A percentile compares a stretch with the other conserved stretches of the same genome.
phyloP scores from a whole-genome alignment of 2,888 invertebrate species.

The Herminia tarsipennalis region DNA sequence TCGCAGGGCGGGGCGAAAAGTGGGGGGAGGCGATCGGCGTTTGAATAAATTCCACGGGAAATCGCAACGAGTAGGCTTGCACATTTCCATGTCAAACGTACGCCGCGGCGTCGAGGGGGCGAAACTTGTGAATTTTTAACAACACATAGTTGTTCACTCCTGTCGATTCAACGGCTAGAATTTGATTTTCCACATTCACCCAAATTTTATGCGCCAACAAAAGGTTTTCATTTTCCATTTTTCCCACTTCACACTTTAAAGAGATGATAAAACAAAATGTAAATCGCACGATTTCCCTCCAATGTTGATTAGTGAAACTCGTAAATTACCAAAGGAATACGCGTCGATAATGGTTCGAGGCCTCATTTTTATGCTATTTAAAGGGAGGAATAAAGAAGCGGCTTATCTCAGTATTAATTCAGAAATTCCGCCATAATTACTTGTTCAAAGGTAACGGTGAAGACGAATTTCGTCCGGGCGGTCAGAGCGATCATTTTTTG shows the following conservation, averaged over 20 bases:
- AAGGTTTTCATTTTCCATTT: conserved; percentile 19
- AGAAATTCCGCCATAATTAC: conserved; percentile 80
- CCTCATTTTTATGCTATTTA: conserved; percentile 45
- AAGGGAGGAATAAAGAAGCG: conserved; percentile 48
- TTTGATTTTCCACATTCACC: conserved; percentile 36
- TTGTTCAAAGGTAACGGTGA: conserved; percentile 75
- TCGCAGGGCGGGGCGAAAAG: conserved; percentile 13
- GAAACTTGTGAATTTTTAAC: conserved; percentile 74
- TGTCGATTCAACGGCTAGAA: conserved; percentile 32
- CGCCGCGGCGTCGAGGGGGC: conserved; percentile 45
- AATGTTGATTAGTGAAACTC: conserved; percentile 50
- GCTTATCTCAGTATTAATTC: conserved; percentile 80
- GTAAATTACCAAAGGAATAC: conserved; percentile 51
- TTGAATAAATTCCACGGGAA: conserved; percentile 71
- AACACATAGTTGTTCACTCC: conserved; percentile 50
- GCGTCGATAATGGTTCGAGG: conserved; percentile 52
- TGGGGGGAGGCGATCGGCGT: conserved; percentile 44
- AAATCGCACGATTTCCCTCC: conserved; percentile 29
- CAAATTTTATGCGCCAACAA: conserved; percentile 24
- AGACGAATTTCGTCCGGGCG: conserved; percentile 61
- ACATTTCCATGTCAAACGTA: conserved; percentile 82
- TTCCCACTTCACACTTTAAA: conserved; percentile 20
- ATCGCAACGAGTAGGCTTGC: conserved; percentile 65
- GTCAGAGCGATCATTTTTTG: conserved; percentile 58
- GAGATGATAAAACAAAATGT: conserved; percentile 32